Evolutionary conservation across 2,888 invertebrate genomes (phyloP).

Genomic region (Brassicogethes aeneus): DNA sequence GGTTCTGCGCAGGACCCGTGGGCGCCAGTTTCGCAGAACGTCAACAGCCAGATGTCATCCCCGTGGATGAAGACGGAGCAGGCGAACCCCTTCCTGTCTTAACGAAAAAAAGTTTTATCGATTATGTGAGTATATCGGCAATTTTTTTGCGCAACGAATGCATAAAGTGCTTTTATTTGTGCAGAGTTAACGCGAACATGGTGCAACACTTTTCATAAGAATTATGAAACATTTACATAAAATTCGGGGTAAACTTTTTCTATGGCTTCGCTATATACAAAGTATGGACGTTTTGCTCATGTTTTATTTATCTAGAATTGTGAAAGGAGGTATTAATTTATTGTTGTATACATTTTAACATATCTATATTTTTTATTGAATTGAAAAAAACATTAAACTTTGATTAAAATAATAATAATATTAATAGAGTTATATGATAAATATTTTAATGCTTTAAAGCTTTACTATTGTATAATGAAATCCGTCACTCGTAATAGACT

Average conservation of each 20-base stretch:
- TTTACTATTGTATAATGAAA: slow-evolving; percentile 8
- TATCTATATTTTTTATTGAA: slow-evolving; percentile 12
- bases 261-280: background rate
- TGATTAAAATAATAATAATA: background rate
- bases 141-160: background rate
- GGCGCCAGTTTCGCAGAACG: slow-evolving; percentile 38
- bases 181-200: slow-evolving; percentile 6
- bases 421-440: slow-evolving; percentile 7
- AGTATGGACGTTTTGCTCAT: slow-evolving; percentile 14
- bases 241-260: background rate
- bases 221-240: background rate
- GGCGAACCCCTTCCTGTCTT: slow-evolving; percentile 61
- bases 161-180: too few species aligned
- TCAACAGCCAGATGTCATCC: slow-evolving; percentile 25
- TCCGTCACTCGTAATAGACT: slow-evolving; percentile 16
- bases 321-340: slow-evolving; percentile 1
- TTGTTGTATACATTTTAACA: slow-evolving; percentile 12
- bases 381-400: slow-evolving; percentile 10
- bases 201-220: slow-evolving; percentile 14
- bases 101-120: slow-evolving; percentile 33
- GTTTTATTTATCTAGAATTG: slow-evolving; percentile 6
- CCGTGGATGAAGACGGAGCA: slow-evolving; percentile 37
- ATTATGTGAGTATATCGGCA: background rate
- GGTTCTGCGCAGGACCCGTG: slow-evolving; percentile 35
- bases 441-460: slow-evolving; percentile 11